phyloP scores from a whole-genome alignment of 1,140 invertebrate species.

The Bombus terrestris region DNA sequence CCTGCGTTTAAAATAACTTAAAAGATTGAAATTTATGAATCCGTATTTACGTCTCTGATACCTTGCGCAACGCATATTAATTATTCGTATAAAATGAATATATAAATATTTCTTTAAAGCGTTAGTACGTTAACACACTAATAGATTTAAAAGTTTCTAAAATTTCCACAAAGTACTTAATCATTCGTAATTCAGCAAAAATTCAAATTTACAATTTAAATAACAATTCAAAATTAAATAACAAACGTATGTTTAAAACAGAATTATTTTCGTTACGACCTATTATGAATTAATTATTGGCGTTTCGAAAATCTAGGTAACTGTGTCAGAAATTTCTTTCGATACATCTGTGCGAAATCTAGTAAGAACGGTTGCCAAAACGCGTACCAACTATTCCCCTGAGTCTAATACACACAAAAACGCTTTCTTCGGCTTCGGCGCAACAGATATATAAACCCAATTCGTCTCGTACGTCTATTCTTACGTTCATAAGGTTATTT shows the following conservation, averaged over 20 bases:
- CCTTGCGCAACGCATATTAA: background rate
- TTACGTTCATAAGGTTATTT: constrained; percentile 72
- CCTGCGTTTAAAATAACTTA: background rate
- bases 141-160: too few relatives aligned
- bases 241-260: background rate
- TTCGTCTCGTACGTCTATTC: constrained; percentile 67
- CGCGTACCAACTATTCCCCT: constrained; percentile 2
- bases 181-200: too few relatives aligned
- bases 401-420: constrained; percentile 22
- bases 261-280: background rate
- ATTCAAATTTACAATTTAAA: background rate
- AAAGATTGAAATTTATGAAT: background rate
- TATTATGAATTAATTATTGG: background rate
- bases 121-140: too few relatives aligned
- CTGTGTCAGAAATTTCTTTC: constrained; percentile 14
- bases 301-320: constrained; percentile 3
- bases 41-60: background rate
- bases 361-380: constrained; percentile 8
- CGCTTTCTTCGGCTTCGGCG: constrained; percentile 38
- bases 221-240: too few relatives aligned
- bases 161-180: too few relatives aligned
- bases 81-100: background rate
- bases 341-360: background rate
- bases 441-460: constrained; percentile 59
- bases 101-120: too few relatives aligned